phyloP scores from a whole-genome alignment of 2,113 vertebrate genomes.

The Lontra canadensis region DNA sequence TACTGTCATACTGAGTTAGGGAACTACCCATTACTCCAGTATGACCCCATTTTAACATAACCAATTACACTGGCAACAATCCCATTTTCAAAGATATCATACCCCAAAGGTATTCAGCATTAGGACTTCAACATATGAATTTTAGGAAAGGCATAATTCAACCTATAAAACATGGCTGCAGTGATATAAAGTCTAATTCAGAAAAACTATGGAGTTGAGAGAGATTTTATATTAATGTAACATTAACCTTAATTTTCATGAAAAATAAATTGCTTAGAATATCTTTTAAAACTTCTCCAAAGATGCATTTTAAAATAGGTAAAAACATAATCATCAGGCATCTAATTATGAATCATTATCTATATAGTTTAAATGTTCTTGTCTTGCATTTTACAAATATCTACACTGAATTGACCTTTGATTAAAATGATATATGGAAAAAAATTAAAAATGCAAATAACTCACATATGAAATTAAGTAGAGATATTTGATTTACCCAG shows the following conservation, averaged over 20 bases:
- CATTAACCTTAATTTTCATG: constrained; percentile 26
- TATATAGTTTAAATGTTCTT: constrained; percentile 62
- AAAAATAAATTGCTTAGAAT: constrained; percentile 41
- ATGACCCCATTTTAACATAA: neutral
- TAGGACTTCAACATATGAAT: neutral
- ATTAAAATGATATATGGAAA: constrained; percentile 59
- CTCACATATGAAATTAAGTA: constrained; percentile 41
- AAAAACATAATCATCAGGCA: constrained; percentile 65
- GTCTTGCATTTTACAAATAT: constrained; percentile 58
- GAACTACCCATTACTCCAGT: rapidly evolving
- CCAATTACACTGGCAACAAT: neutral
- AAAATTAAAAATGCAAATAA: constrained; percentile 56
- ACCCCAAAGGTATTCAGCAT: neutral
- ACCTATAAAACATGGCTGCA: neutral
- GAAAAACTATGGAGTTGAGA: neutral
- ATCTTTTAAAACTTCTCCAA: constrained; percentile 54
- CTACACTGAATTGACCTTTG: constrained; percentile 45
- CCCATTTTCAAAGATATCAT: neutral
- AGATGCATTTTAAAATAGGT: constrained; percentile 60
- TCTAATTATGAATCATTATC: constrained; percentile 70
- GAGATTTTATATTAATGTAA: constrained; percentile 12
- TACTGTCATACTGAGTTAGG: neutral
- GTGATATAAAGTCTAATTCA: constrained; percentile 23
- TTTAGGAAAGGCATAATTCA: neutral
- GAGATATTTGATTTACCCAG: neutral